Evolutionary conservation across 2,797 vertebrate genomes (phyloP), one percentile per base, ranked within the genome.

Genomic region (Rallus crepitans): DNA sequence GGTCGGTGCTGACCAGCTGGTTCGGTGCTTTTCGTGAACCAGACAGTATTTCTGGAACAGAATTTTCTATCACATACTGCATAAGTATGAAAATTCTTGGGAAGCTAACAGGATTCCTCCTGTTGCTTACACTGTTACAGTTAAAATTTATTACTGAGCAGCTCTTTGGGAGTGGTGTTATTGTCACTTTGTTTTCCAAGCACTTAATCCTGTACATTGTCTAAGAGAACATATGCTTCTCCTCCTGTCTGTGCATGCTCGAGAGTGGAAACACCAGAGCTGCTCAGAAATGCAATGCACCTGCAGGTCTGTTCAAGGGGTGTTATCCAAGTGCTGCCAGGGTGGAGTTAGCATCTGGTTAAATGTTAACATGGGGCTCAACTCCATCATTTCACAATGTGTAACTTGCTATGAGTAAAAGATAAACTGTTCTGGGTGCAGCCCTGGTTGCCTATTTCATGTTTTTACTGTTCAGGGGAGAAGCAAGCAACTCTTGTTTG

Each of bases 401-500:
- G 87, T 90, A 94, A 94, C 60, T 57, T 91, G 48, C 40, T 78
- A 48, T 3, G 6, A 82, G 89, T 92, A 80, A 95, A 89, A 82
- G 81, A 97, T 88, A 94, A 95, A 88, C 84, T 76, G 65, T 47
- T 69, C 37, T 84, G 86, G 66, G 89, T 63, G 82, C 85, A 77
- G 53, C 56, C 55, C 63, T 66, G 53, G 64, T 83, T 84, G 87
- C 89, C 1, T 4, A 30, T 80, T 69, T 93, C 56, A 45, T 0
- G 0, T 56, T 45, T 42, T 53, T 72, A 68, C 55, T 75, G 8
- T 68, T 39, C 30, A 39, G 55, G n/a, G 23, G 45, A 66, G 82
- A 75, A 64, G 56, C 31, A 93, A 76, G 15, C 65, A 80, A 33
- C 35, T 56, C 61, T 47, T n/a, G 39, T 50, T 87, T 66, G 21